Evolutionary conservation across 1,140 invertebrate species (phyloP), one percentile per base, ranked within the genome.

Genomic region (Sitophilus oryzae): DNA sequence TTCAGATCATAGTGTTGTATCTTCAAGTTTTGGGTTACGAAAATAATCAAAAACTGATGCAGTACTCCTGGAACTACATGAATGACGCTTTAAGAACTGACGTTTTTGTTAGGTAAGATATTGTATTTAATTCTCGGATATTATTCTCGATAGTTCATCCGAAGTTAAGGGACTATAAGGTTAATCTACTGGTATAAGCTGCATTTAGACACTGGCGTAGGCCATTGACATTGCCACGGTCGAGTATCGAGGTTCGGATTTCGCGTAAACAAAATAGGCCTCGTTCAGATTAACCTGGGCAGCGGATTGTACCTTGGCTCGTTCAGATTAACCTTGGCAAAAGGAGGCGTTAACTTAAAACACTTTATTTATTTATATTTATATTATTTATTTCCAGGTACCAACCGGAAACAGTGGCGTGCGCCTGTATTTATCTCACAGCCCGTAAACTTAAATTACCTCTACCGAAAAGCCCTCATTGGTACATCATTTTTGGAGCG

Each of bases 51-150:
- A 79, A 82, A 53, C 75, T 97, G 19, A 91, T 96, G 80, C 95
- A 98, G 73, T 85, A 88, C 69, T 85, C 93, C 10, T 98, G 96
- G 94, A 98, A 98, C 73, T 99, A 98, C 72, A 98, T 99, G 96
- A 99, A 99, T 74, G 97, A 99, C 75, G 93, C 95, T 9, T 76
- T 99, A 16, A 76, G 95, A 23, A 97, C 95, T 0, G 91, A 98
- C 74, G 93, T 97, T 0, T 99, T 99, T 73, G 83, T 99, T 66
- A 82, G 93, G 49, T 96, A 94, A 4, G 10, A 41, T 25, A 47
- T n/a, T 22, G 2, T 16, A 1, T 15, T 47, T 3, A 30, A 37
- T 1, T 14, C 1, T 6, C 5, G 5, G 25, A 5, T 11, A 8
- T 5, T 40, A 40, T n/a, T n/a, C n/a, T n/a, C n/a, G n/a, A n/a